These are phyloP conservation scores for Bombus cullumanus DNA, from an alignment of 1,140 invertebrate genomes.

Conservation along the genomic window DNA sequence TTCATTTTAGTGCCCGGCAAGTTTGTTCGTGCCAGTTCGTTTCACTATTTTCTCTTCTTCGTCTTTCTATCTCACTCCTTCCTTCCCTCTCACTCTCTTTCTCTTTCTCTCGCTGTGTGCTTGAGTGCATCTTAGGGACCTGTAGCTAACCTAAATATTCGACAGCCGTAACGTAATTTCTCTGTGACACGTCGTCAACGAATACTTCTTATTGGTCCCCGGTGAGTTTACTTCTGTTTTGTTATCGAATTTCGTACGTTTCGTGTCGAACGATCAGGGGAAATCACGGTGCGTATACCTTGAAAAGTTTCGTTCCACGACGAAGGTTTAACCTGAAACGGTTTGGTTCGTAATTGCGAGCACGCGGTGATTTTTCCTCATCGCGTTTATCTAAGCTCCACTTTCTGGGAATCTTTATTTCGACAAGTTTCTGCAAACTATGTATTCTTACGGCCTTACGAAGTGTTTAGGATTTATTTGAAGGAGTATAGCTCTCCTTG, in stretches of 20 bases:
- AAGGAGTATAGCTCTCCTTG: neutral
- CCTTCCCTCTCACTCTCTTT: constrained; percentile 68
- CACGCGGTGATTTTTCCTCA: constrained; percentile 23
- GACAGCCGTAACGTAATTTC: constrained; percentile 65
- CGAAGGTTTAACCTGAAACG: constrained; percentile 6
- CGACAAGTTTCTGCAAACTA: neutral
- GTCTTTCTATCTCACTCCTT: constrained; percentile 79
- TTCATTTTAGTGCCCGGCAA: constrained; percentile 13
- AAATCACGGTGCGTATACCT: neutral
- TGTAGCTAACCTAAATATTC: constrained; percentile 67
- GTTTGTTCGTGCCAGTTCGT: constrained; percentile 15
- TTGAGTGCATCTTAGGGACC: constrained; percentile 46
- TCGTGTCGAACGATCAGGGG: neutral
- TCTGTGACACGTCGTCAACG: constrained; percentile 66
- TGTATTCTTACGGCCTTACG: neutral
- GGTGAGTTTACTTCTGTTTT: constrained; percentile 24
- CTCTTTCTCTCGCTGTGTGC: constrained; percentile 6
- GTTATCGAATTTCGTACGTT: neutral
- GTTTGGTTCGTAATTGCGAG: neutral
- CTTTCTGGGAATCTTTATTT: too few relatives aligned
- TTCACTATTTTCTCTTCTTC: constrained; percentile 71
- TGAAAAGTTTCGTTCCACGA: neutral
- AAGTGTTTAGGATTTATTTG: too few relatives aligned
- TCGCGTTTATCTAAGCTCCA: neutral
- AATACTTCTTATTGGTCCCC: constrained; percentile 37